These are phyloP conservation scores for Lepus townsendii DNA, from an alignment of 2,797 vertebrate genomes.

Conservation along the genomic window DNA sequence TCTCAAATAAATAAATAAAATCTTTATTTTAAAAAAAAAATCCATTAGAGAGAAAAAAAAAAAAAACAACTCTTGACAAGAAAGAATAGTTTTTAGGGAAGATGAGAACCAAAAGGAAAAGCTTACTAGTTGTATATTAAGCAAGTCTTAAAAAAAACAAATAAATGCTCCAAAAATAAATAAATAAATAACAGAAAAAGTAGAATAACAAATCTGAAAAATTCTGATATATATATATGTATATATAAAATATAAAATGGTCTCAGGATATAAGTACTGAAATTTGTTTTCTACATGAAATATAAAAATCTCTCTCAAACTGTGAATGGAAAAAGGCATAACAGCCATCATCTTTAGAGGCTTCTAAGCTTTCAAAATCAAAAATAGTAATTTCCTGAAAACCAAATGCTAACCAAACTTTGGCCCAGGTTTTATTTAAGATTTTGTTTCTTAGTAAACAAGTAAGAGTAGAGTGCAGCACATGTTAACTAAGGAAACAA, in stretches of 20 bases:
- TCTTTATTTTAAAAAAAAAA: too few relatives aligned
- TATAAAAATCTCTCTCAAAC: constrained; percentile 48
- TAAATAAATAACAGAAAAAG: neutral
- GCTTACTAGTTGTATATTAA: neutral
- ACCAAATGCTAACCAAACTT: constrained; percentile 34
- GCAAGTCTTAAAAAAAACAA: neutral
- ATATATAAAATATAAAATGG: neutral
- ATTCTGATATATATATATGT: neutral
- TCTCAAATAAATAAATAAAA: too few relatives aligned
- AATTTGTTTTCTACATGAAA: constrained; percentile 12
- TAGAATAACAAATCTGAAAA: neutral
- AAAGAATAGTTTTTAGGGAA: constrained; percentile 31
- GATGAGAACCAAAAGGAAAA: constrained; percentile 47
- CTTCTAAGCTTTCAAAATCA: constrained; percentile 64
- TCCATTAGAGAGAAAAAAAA: neutral
- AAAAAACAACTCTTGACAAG: neutral
- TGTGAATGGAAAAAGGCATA: constrained; percentile 2
- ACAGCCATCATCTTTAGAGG: constrained; percentile 3
- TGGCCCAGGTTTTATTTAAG: constrained; percentile 12
- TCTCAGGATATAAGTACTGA: constrained; percentile 5
- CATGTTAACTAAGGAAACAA: constrained; percentile 56
- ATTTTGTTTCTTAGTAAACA: constrained; percentile 57
- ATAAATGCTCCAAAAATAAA: neutral
- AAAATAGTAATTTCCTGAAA: constrained; percentile 66
- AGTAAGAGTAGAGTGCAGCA: constrained; percentile 4